Evolutionary conservation across 2,797 vertebrate species (phyloP), one percentile per base, ranked within the genome.

Genomic region (Phataginus tricuspis): DNA sequence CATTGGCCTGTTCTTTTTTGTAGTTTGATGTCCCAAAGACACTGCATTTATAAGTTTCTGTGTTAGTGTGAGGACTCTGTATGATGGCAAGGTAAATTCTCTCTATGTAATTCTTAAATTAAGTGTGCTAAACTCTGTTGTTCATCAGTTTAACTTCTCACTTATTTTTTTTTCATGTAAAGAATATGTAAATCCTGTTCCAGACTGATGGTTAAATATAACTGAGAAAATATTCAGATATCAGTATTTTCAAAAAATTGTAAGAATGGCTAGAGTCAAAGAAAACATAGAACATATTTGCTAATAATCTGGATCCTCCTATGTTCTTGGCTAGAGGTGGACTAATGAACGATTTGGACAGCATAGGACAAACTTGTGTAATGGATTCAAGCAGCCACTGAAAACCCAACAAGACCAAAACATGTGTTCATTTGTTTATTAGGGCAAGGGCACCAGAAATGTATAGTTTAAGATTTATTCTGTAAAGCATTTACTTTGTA

Each of bases 281-380:
- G 29, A 31, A 87, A 74, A 61, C 34, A 51, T 11, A 18, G 18
- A 88, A 5, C 23, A 14, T 77, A 49, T 61, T 61, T 88, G 7
- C 5, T 68, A 88, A 91, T 55, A 63, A 72, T 37, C 4, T 57
- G 2, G 1, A 85, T 64, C 1, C 0, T 5, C 25, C 6, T 8
- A 16, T 59, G 27, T 59, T 29, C 39, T 63, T 84, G 19, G 13
- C 10, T 45, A 57, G 1, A 68, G 12, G 6, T 57, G 13, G 2
- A 4, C 19, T 66, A 13, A 82, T 53, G 2, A 23, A 74, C 49
- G 1, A 1, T 9, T 1, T 42, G 10, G 9, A 0, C 4, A 63
- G 2, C 34, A 10, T 16, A 39, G 8, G 83, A 23, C 3, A 86
- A 74, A 45, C 3, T 12, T 51, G 3, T 51, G 5, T 83, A 21